Percentiles rank a stretch among this genome's conserved stretches.
phyloP scores from a whole-genome alignment of 64 coral and sea anemone species.

The Astreopora myriophthalma region DNA sequence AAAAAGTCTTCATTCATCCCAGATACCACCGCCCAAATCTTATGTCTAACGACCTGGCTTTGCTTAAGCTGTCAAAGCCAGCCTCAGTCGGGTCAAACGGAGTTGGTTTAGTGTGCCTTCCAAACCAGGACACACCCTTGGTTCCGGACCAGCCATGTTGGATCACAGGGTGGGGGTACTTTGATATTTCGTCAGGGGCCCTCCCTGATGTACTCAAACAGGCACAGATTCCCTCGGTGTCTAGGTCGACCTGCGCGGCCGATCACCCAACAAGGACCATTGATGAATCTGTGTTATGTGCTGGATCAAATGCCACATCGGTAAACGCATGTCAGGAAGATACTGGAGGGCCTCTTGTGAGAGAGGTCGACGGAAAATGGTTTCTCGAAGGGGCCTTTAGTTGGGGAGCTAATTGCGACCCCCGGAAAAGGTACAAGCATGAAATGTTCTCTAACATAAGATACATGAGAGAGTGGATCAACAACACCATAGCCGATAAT shows the following conservation, averaged over 20 bases:
- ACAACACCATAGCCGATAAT: slow-evolving; percentile 11
- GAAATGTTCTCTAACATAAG: slow-evolving; percentile 55
- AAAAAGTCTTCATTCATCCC: slow-evolving; percentile 37
- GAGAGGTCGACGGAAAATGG: slow-evolving; percentile 48
- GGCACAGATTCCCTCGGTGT: background rate
- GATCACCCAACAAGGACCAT: slow-evolving; percentile 15
- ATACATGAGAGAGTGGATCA: slow-evolving; percentile 14
- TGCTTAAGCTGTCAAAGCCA: slow-evolving; percentile 15
- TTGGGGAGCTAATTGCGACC: slow-evolving; percentile 27
- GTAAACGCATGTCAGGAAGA: slow-evolving; percentile 26
- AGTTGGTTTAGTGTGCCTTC: slow-evolving; percentile 19
- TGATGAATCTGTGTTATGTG: slow-evolving; percentile 47
- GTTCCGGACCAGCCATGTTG: background rate
- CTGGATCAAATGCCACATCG: background rate
- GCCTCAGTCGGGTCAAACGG: background rate
- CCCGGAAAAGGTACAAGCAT: slow-evolving; percentile 13
- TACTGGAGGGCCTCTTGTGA: slow-evolving; percentile 39
- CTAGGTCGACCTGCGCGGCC: background rate
- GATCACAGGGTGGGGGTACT: slow-evolving; percentile 31
- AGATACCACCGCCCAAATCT: slow-evolving; percentile 5
- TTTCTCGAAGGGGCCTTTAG: slow-evolving; percentile 54
- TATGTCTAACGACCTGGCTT: slow-evolving; percentile 50
- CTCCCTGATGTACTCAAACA: slow-evolving; percentile 7
- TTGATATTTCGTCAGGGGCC: background rate
- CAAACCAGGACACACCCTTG: background rate